Conservation (phyloP, 2,797 vertebrate genomes). For the Gallinago stenura region DNA sequence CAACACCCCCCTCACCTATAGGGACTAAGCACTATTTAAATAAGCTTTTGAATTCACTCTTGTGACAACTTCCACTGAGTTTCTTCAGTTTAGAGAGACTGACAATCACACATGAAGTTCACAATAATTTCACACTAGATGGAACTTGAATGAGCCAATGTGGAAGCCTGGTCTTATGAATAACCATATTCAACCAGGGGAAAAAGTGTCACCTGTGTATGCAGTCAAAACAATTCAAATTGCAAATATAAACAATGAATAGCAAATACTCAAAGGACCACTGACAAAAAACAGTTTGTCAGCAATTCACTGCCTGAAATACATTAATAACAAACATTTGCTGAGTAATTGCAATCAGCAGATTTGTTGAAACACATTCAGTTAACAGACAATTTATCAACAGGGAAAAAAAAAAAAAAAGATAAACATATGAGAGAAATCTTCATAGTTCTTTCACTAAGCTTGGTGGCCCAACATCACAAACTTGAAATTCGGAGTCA, state of each 20-base stretch:
- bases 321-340: not conserved
- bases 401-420: not conserved
- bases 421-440: not conserved
- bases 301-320: not conserved
- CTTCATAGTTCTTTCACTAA: not conserved
- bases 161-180: not conserved
- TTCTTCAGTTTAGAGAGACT: not conserved
- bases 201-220: not conserved
- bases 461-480: not conserved
- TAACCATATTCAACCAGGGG: not conserved
- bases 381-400: not conserved
- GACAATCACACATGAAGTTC: not conserved
- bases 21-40: not conserved
- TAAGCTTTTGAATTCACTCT: not conserved
- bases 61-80: not conserved
- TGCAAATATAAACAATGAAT: slow-evolving; percentile 12
- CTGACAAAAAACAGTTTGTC: not conserved
- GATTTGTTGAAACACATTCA: not conserved
- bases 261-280: not conserved
- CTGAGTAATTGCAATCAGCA: slow-evolving; percentile 30
- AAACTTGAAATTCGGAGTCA: not conserved
- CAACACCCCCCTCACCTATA: not conserved
- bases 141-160: not conserved
- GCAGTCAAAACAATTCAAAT: slow-evolving; percentile 14
- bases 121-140: not conserved